phyloP scores from a whole-genome alignment of 2,797 vertebrate genomes.

The Apodemus agrarius region DNA sequence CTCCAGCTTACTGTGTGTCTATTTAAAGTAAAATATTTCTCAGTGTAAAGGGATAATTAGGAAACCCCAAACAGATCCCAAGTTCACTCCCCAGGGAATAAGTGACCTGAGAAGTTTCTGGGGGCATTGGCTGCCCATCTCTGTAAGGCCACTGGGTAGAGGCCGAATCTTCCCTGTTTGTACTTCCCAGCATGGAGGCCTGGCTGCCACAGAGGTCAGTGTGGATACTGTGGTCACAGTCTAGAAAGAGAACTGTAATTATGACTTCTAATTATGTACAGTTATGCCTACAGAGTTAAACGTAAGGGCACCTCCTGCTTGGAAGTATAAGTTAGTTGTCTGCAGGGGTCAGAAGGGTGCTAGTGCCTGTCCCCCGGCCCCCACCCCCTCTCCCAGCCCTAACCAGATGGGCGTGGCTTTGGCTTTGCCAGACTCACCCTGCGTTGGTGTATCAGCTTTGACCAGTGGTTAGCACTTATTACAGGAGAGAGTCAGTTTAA shows the following conservation, averaged over 20 bases:
- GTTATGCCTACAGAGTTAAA: constrained; percentile 66
- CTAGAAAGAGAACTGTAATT: constrained; percentile 37
- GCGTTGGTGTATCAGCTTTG: not conserved
- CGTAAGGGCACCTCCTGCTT: constrained; percentile 58
- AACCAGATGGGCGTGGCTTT: not conserved
- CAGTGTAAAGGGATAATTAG: constrained; percentile 54
- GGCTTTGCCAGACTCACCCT: not conserved
- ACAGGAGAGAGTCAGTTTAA: not conserved
- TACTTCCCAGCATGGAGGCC: constrained; percentile 48
- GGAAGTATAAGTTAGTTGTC: constrained; percentile 72
- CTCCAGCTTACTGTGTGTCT: not conserved
- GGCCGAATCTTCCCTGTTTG: not conserved
- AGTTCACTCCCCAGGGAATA: not conserved
- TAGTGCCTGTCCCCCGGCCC: not conserved
- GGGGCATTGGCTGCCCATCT: not conserved
- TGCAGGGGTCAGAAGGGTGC: not conserved
- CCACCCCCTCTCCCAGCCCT: not conserved
- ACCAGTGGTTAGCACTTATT: not conserved
- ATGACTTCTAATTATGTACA: constrained; percentile 62
- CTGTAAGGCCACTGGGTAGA: not conserved
- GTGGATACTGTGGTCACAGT: constrained; percentile 42
- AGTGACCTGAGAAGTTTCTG: not conserved
- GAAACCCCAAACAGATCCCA: constrained; percentile 45
- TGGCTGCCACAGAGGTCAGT: constrained; percentile 1
- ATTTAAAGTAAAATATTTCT: constrained; percentile 53